These are phyloP conservation scores for fruit fly (Drosophila melanogaster) DNA, from an alignment of 1,140 invertebrate genomes.

Conservation along the genomic window Release_6_plus_ISO1_MT NT_037436.4:4960001-4960500, in stretches of 20 bases:
- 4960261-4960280: conserved; percentile 65
- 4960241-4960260: conserved; percentile 64
- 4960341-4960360: conserved; percentile 38
- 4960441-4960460: conserved; percentile 41
- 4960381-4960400: conserved; percentile 78
- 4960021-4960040: conserved; percentile 2
- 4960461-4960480: conserved; percentile 58
- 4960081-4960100: conserved; percentile 82
- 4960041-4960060: conserved; percentile 3
- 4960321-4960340: conserved; percentile 20
- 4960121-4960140: conserved; percentile 49
- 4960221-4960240: conserved; percentile 16
- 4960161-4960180: neutral
- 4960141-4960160: conserved; percentile 26
- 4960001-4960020: conserved; percentile 36
- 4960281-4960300: neutral
- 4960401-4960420: conserved; percentile 59
- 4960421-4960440: conserved; percentile 9
- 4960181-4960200: conserved; percentile 44
- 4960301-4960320: neutral
- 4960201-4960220: conserved; percentile 37
- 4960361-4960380: conserved; percentile 79
- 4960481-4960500: conserved; percentile 60
- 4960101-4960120: conserved; percentile 82
- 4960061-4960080: conserved; percentile 78